Conservation (phyloP, 2,888 invertebrate genomes). For the Saturnia pavonia region DNA sequence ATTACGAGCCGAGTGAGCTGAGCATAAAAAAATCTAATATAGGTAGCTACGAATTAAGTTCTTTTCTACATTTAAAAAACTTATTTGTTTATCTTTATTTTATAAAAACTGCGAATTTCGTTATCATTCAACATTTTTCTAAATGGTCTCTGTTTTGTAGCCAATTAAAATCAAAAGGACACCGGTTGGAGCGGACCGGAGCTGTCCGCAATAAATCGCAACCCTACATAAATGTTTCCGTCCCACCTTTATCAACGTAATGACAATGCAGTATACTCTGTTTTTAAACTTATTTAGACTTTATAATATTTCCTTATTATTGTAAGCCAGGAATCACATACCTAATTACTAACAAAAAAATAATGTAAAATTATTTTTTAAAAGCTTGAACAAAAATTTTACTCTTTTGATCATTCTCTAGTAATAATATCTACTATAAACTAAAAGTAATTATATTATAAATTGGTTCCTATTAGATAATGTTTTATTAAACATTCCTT, state of each 20-base stretch:
- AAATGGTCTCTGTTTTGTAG: slow-evolving; percentile 77
- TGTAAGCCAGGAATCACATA: neutral
- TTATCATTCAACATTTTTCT: slow-evolving; percentile 46
- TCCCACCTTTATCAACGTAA: slow-evolving; percentile 29
- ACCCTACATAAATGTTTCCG: slow-evolving; percentile 73
- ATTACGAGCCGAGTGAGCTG: neutral
- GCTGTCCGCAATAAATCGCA: slow-evolving; percentile 77
- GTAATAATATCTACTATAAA: too few species aligned
- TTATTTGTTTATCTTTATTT: slow-evolving; percentile 7
- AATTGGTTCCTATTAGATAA: neutral
- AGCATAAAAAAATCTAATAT: neutral
- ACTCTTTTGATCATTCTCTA: too few species aligned
- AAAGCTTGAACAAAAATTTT: too few species aligned
- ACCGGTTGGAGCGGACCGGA: slow-evolving; percentile 57
- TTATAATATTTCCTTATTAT: slow-evolving; percentile 2
- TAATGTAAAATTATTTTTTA: neutral
- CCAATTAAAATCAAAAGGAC: slow-evolving; percentile 76
- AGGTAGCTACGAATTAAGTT: neutral
- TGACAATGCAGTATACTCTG: slow-evolving; percentile 5
- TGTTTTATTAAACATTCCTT: neutral
- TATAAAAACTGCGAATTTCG: slow-evolving; percentile 16
- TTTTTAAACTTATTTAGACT: slow-evolving; percentile 2
- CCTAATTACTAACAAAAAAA: neutral
- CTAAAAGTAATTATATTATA: too few species aligned
- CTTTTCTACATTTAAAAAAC: neutral